These are phyloP conservation scores for Okapia johnstoni DNA, from an alignment of 2,113 vertebrate genomes.

Conservation along the genomic window DNA sequence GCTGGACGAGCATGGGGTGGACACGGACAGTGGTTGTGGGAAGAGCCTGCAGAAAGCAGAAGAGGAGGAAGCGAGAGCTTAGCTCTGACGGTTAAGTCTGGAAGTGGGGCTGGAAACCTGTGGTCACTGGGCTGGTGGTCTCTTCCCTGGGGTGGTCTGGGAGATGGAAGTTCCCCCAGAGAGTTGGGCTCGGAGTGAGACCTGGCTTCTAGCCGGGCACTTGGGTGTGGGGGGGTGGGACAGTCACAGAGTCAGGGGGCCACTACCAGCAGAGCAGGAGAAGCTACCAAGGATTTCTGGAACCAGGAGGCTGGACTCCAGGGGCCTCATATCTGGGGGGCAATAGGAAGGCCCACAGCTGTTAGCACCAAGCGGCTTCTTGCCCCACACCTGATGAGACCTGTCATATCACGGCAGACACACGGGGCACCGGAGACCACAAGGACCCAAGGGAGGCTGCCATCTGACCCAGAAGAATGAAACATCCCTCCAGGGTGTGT, in stretches of 20 bases:
- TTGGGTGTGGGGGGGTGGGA: not conserved
- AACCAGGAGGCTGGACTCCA: not conserved
- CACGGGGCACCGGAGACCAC: not conserved
- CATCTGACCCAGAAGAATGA: not conserved
- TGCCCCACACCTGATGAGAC: not conserved
- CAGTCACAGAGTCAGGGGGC: not conserved
- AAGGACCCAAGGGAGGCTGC: not conserved
- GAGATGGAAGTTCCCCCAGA: not conserved
- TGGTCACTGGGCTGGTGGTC: not conserved
- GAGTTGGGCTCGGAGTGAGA: not conserved
- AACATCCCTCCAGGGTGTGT: not conserved
- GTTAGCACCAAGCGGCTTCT: not conserved
- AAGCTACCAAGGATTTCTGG: not conserved
- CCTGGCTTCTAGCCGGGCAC: not conserved
- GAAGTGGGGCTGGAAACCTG: not conserved
- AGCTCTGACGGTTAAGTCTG: not conserved
- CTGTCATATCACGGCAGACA: not conserved
- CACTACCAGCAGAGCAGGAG: not conserved
- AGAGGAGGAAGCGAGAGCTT: not conserved
- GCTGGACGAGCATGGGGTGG: too few species aligned
- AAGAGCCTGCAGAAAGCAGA: not conserved
- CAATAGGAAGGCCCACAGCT: not conserved
- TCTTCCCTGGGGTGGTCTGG: too few species aligned
- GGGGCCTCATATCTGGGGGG: not conserved
- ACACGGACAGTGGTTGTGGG: too few species aligned